Conservation (phyloP, 1,140 invertebrate species). For the Melipona quadrifasciata region DNA sequence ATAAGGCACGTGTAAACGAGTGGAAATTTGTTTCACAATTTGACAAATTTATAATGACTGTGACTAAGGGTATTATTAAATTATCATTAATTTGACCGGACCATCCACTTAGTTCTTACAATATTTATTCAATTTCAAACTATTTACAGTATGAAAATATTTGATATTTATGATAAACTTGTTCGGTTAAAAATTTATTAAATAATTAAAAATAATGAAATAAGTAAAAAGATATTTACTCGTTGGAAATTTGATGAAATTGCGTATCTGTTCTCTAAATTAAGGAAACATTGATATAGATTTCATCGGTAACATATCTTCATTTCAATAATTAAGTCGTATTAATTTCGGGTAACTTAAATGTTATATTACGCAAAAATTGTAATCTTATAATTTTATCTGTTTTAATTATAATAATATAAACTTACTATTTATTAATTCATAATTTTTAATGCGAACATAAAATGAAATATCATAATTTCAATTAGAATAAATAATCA, state of each 20-base stretch:
- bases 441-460: too few species aligned
- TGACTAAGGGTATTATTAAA: not conserved
- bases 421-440: too few species aligned
- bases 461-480: not conserved
- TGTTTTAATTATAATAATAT: too few species aligned
- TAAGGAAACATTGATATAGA: too few species aligned
- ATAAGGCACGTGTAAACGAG: not conserved
- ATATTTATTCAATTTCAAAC: constrained; percentile 1
- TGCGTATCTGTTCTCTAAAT: too few species aligned
- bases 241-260: too few species aligned
- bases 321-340: too few species aligned
- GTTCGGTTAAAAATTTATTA: not conserved
- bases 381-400: too few species aligned
- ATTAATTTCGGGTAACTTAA: too few species aligned
- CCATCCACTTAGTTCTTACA: not conserved
- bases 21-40: not conserved
- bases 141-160: not conserved
- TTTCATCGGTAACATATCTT: too few species aligned
- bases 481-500: not conserved
- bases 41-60: constrained; percentile 19
- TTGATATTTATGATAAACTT: not conserved
- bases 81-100: constrained; percentile 31
- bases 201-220: not conserved
- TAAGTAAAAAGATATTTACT: too few species aligned
- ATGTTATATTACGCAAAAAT: too few species aligned